Conservation (phyloP, 2,113 vertebrate genomes). For the Dicrurus megarhynchus region DNA sequence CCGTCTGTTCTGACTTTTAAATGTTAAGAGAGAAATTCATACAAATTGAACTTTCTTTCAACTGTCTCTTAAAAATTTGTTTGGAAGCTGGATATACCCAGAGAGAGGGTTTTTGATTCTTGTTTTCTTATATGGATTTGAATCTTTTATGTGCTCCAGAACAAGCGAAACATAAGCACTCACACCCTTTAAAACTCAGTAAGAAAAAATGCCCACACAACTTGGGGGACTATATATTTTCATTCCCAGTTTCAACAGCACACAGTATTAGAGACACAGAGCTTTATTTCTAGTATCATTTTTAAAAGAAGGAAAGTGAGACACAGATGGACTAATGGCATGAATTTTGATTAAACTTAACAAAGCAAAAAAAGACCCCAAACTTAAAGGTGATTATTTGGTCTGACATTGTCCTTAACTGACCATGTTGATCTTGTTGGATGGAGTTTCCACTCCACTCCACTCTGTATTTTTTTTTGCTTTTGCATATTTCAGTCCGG, state of each 20-base stretch:
- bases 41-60: background rate
- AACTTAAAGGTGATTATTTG: background rate
- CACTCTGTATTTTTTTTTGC: background rate
- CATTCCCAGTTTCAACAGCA: background rate
- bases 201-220: too few relatives aligned
- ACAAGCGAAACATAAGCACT: background rate
- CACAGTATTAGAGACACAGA: background rate
- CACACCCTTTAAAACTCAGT: background rate
- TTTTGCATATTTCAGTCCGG: constrained; percentile 6
- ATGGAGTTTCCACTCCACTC: background rate
- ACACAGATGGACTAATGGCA: background rate
- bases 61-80: background rate
- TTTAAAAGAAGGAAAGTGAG: background rate
- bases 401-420: background rate
- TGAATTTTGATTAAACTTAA: background rate
- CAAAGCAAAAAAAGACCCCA: background rate
- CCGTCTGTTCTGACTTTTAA: background rate
- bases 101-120: background rate
- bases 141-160: background rate
- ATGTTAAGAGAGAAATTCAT: background rate
- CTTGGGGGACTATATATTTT: background rate
- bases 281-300: background rate
- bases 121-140: background rate
- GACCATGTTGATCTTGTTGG: background rate
- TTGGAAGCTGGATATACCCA: background rate